Percentiles rank a stretch among this genome's conserved stretches.
Evolutionary conservation across 2,888 invertebrate species (phyloP).

Genomic region (Loripinus fragilis): DNA sequence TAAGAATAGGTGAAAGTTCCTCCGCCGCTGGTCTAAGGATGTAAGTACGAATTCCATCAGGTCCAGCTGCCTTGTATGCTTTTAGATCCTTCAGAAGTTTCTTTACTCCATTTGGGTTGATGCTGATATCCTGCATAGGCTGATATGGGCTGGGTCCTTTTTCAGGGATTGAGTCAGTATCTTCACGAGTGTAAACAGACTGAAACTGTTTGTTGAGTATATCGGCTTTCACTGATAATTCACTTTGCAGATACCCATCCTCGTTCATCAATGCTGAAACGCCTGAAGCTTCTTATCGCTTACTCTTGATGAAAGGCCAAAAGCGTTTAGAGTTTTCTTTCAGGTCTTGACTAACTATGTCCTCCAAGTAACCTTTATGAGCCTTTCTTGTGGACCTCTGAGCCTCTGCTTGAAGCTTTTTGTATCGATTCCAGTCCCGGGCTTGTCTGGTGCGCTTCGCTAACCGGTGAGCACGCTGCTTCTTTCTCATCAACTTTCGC

Average conservation of each 20-base stretch:
- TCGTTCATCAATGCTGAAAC: constrained; percentile 13
- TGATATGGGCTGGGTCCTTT: not conserved
- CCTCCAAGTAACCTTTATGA: not conserved
- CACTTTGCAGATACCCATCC: constrained; percentile 15
- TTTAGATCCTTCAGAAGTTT: constrained; percentile 10
- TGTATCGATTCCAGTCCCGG: not conserved
- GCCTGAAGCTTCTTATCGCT: constrained; percentile 8
- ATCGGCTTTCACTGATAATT: constrained; percentile 11
- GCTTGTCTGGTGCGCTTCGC: not conserved
- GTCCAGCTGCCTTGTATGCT: constrained; percentile 24
- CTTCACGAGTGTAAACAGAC: too few relatives aligned
- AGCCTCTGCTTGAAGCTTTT: not conserved
- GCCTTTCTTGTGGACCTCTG: constrained; percentile 1
- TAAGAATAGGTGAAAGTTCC: too few relatives aligned
- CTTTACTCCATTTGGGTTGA: too few relatives aligned
- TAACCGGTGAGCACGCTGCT: not conserved
- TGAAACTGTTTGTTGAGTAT: constrained; percentile 29
- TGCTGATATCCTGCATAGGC: not conserved
- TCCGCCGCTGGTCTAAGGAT: not conserved
- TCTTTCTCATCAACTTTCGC: not conserved
- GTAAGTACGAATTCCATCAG: constrained; percentile 12
- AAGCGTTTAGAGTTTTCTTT: constrained; percentile 16
- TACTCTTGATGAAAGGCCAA: constrained; percentile 30
- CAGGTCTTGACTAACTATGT: not conserved
- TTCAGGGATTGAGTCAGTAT: not conserved